Conservation (phyloP, 1,140 invertebrate species). For the Trichonephila clavata region DNA sequence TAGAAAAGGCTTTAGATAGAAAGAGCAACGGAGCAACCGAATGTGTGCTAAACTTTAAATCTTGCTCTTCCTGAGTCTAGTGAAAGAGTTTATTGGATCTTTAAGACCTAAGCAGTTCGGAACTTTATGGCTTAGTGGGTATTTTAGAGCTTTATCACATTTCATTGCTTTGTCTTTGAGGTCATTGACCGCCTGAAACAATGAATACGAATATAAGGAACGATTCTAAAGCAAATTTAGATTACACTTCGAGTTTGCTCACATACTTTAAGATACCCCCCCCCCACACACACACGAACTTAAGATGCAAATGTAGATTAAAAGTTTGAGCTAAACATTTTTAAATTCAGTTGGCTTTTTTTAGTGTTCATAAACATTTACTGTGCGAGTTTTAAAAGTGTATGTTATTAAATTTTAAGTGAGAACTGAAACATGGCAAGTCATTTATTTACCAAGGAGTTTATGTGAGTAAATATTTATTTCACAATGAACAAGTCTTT, state of each 20-base stretch:
- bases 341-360: neutral
- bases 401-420: neutral
- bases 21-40: neutral
- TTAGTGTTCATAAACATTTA: conserved; percentile 3
- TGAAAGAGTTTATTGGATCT: neutral
- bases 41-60: neutral
- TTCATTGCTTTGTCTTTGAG: neutral
- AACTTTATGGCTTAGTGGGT: neutral
- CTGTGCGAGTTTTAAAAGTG: neutral
- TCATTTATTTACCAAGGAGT: neutral
- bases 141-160: neutral
- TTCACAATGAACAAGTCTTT: neutral
- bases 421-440: neutral
- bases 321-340: neutral
- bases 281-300: too few species aligned
- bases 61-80: neutral
- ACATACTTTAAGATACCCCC: neutral
- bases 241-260: neutral
- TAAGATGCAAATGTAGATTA: neutral
- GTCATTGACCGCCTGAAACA: neutral
- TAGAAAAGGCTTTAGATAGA: neutral
- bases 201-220: neutral
- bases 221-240: neutral
- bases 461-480: neutral
- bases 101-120: neutral